These are phyloP conservation scores for Conistra vaccinii DNA, from an alignment of 2,888 invertebrate species.

Conservation along the genomic window DNA sequence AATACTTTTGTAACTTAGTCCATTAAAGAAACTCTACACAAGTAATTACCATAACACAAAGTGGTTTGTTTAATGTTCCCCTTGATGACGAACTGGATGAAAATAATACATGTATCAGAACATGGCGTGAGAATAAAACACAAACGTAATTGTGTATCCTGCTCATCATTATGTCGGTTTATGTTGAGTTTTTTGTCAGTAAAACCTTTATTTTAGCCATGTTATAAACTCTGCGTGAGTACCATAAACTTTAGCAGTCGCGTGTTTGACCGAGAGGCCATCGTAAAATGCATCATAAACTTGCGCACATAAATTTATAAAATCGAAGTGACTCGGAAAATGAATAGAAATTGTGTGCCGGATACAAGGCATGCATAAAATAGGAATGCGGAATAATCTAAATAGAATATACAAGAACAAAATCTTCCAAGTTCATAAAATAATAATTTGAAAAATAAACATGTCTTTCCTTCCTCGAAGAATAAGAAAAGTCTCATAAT, in stretches of 20 bases:
- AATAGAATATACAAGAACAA: constrained; percentile 50
- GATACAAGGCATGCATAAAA: constrained; percentile 52
- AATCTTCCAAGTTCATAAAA: constrained; percentile 57
- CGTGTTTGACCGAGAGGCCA: constrained; percentile 87
- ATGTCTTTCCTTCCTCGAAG: constrained; percentile 64
- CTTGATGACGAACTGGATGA: constrained; percentile 75
- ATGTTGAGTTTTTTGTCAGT: constrained; percentile 61
- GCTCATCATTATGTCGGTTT: constrained; percentile 45
- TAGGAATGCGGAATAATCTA: constrained; percentile 47
- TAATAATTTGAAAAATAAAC: constrained; percentile 62
- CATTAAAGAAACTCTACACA: constrained; percentile 85
- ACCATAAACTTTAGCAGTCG: constrained; percentile 83
- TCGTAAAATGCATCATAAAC: constrained; percentile 88
- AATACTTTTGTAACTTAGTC: constrained; percentile 87
- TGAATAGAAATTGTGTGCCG: constrained; percentile 73
- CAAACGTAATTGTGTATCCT: constrained; percentile 53
- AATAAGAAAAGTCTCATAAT: constrained; percentile 78
- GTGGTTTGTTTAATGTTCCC: constrained; percentile 80
- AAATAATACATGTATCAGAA: constrained; percentile 64
- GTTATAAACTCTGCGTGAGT: constrained; percentile 83
- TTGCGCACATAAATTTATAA: constrained; percentile 84
- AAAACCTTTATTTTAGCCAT: constrained; percentile 79
- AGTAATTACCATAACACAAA: constrained; percentile 86
- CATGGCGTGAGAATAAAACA: constrained; percentile 63
- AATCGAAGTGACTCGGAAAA: constrained; percentile 81